Evolutionary conservation across 1,140 invertebrate species (phyloP), one percentile per base, ranked within the genome.

Genomic region (Neoseiulus cucumeris): DNA sequence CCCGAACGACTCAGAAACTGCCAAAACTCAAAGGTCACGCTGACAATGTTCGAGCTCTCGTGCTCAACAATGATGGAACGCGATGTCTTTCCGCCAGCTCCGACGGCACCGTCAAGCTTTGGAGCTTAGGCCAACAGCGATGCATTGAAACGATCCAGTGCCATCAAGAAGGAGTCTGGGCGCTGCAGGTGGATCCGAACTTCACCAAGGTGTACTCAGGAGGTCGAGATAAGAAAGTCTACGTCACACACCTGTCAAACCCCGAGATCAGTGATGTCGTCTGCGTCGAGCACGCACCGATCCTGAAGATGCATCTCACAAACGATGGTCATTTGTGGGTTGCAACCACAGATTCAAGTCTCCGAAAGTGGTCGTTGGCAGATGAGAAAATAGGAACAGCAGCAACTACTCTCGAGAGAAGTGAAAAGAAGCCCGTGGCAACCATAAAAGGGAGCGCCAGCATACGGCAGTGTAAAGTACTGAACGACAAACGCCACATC

Each of bases 21-120:
- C 94, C 94, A 87, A 98, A 98, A 78, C 77, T 99, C 4, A 91
- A 91, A 76, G 86, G 92, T n/a, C 96, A 99, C 76, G 83, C 87
- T 1, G 96, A 98, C 75, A 99, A 98, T 79, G 92, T 99, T 20
- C 92, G 96, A 76, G 86, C 88, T 42, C 77, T 99, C 70, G 84
- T 95, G 59, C 80, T 99, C 4, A 98, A 94, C 72, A 82, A 85
- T 72, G 95, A 98, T 79, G 95, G 93, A 17, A 71, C 82, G 51
- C 78, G 81, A 75, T 95, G 92, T 78, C 80, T 99, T 4, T 98
- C 93, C 5, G 95, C 91, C 1, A 97, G 94, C 75, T 97, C 93
- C 1, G 96, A 99, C 80, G 94, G 93, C 45, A 95, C 91, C 1
- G 94, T 99, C 42, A 90, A 95, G 77, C 77, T 99, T 2, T 99